A percentile compares a stretch with the other conserved stretches of the same genome.
Evolutionary conservation across 1,140 invertebrate genomes (phyloP).

Genomic region (Papilio glaucus): DNA sequence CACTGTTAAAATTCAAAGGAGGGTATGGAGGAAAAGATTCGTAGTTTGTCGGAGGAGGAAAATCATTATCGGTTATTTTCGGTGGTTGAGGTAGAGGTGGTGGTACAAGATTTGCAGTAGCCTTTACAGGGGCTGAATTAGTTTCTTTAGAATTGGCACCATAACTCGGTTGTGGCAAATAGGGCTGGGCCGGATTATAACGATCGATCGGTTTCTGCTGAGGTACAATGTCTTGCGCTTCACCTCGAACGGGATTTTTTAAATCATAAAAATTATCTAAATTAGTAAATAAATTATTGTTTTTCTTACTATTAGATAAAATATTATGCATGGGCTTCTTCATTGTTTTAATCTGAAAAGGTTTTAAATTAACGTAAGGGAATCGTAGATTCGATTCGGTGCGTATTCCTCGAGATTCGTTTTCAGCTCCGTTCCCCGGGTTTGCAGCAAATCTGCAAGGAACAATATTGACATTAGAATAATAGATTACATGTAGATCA

Average conservation of each 20-base stretch:
- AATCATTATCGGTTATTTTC: conserved; percentile 57
- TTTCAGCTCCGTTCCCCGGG: conserved; percentile 73
- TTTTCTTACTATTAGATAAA: conserved; percentile 59
- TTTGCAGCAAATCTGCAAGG: conserved; percentile 68
- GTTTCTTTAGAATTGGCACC: conserved; percentile 65
- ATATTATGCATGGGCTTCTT: conserved; percentile 52
- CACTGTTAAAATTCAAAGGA: conserved; percentile 6
- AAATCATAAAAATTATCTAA: conserved; percentile 72
- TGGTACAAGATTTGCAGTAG: conserved; percentile 69
- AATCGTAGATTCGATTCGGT: conserved; percentile 72
- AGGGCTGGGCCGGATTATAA: conserved; percentile 80
- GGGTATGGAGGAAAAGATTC: conserved; percentile 74
- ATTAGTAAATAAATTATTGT: conserved; percentile 64
- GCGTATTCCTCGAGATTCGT: conserved; percentile 77
- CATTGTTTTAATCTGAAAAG: conserved; percentile 69
- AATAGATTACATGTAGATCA: neutral
- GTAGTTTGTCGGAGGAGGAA: conserved; percentile 65
- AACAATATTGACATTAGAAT: conserved; percentile 35
- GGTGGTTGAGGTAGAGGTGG: conserved; percentile 71
- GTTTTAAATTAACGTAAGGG: conserved; percentile 75
- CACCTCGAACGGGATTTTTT: conserved; percentile 71
- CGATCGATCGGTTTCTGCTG: conserved; percentile 65
- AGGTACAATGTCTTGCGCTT: conserved; percentile 69
- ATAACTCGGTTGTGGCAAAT: conserved; percentile 68
- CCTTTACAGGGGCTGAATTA: conserved; percentile 49